phyloP scores from a whole-genome alignment of 1,140 invertebrate species.

The Bombus waltoni region DNA sequence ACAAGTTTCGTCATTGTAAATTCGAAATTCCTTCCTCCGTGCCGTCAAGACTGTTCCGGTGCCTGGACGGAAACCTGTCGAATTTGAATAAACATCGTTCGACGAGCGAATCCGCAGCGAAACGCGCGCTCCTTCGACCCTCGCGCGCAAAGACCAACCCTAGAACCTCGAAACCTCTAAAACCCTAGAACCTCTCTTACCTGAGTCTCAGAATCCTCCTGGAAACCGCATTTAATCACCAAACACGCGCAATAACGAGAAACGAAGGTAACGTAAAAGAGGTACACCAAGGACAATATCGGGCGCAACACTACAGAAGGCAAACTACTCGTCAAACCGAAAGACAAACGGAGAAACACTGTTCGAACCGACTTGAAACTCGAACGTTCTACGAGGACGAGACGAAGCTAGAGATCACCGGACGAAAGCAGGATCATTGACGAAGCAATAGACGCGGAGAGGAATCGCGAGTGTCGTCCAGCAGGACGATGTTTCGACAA shows the following conservation, averaged over 20 bases:
- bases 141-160: background rate
- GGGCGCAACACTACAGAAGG: background rate
- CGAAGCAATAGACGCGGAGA: too few relatives aligned
- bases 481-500: conserved; percentile 77
- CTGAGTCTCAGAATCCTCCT: conserved; percentile 35
- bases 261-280: too few relatives aligned
- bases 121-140: background rate
- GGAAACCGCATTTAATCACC: conserved; percentile 52
- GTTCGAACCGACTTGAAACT: background rate
- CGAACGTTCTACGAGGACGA: background rate
- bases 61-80: background rate
- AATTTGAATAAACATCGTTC: background rate
- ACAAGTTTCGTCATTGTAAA: too few relatives aligned
- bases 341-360: background rate
- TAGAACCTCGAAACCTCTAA: too few relatives aligned
- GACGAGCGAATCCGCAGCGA: background rate
- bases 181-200: conserved; percentile 16
- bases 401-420: too few relatives aligned
- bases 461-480: conserved; percentile 48
- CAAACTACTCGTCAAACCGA: background rate
- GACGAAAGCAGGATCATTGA: background rate
- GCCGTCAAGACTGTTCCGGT: background rate
- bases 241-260: background rate
- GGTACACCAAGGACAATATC: background rate
- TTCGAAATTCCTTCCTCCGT: too few relatives aligned